Percentiles rank a stretch among this genome's conserved stretches.
These are phyloP conservation scores for Crenuchus spilurus DNA, from an alignment of 2,797 vertebrate genomes.

Conservation along the genomic window DNA sequence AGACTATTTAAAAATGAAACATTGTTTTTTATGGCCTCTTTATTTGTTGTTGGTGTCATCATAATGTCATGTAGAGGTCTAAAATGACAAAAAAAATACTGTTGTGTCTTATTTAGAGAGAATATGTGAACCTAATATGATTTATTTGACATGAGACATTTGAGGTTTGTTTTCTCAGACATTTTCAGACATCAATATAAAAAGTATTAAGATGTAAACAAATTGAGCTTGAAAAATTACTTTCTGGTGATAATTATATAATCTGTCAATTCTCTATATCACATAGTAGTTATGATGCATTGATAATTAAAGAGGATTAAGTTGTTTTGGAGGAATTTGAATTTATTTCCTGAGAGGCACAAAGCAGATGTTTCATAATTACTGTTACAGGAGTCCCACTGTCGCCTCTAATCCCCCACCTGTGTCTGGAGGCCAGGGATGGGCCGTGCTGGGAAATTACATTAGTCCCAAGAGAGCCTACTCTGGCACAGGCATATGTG, in stretches of 20 bases:
- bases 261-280: constrained; percentile 50
- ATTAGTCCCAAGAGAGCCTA: constrained; percentile 17
- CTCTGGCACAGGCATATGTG: constrained; percentile 8
- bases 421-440: constrained; percentile 4
- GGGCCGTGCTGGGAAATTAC: constrained; percentile 21
- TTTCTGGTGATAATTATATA: constrained; percentile 12
- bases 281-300: neutral
- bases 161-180: no score
- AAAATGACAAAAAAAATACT: no score
- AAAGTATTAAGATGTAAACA: neutral
- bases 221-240: neutral
- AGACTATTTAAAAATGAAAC: no score
- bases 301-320: constrained; percentile 73
- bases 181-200: neutral
- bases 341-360: constrained; percentile 65
- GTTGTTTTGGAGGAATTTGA: constrained; percentile 64
- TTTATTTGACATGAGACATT: no score
- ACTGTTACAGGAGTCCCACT: constrained; percentile 52
- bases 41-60: no score
- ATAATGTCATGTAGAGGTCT: no score
- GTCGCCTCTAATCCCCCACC: constrained; percentile 46
- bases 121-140: no score
- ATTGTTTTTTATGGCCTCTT: no score
- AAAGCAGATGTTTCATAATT: constrained; percentile 75
- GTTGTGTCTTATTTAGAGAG: no score